phyloP scores from a whole-genome alignment of 64 coral and sea anemone species.

The Actinia equina region DNA sequence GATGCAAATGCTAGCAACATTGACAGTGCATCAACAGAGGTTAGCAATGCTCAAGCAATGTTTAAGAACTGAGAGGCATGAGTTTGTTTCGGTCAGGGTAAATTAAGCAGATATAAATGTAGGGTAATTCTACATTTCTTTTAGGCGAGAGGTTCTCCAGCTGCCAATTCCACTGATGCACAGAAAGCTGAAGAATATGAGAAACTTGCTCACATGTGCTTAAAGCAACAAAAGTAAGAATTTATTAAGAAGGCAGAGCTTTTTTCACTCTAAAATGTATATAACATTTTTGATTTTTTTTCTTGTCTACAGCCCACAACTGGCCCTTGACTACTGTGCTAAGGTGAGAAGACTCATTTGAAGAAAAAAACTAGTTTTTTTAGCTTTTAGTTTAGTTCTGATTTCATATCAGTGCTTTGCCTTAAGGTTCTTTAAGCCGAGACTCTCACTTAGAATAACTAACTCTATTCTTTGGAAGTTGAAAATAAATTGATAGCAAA shows the following conservation, averaged over 20 bases:
- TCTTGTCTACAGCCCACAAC: constrained; percentile 54
- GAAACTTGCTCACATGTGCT: constrained; percentile 93
- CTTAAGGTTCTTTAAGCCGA: too few species aligned
- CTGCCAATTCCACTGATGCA: constrained; percentile 9
- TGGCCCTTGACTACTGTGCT: constrained; percentile 92
- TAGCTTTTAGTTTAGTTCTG: too few species aligned
- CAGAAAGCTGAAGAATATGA: constrained; percentile 92
- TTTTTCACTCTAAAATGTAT: background rate
- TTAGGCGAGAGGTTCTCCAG: background rate
- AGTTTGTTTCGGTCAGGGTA: background rate
- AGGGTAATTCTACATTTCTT: background rate
- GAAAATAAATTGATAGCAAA: background rate
- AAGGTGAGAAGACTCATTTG: constrained; percentile 50
- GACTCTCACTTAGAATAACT: too few species aligned
- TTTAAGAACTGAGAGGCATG: background rate
- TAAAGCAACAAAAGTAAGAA: constrained; percentile 96
- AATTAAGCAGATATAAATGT: too few species aligned
- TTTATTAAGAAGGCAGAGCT: background rate
- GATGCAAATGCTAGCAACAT: background rate
- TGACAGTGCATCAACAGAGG: background rate
- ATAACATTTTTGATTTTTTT: background rate
- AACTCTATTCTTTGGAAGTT: too few species aligned
- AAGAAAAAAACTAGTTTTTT: background rate
- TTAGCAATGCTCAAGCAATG: background rate
- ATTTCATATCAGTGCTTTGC: too few species aligned